Evolutionary conservation across 2,888 invertebrate species (phyloP).

Genomic region (Limenitis camilla): DNA sequence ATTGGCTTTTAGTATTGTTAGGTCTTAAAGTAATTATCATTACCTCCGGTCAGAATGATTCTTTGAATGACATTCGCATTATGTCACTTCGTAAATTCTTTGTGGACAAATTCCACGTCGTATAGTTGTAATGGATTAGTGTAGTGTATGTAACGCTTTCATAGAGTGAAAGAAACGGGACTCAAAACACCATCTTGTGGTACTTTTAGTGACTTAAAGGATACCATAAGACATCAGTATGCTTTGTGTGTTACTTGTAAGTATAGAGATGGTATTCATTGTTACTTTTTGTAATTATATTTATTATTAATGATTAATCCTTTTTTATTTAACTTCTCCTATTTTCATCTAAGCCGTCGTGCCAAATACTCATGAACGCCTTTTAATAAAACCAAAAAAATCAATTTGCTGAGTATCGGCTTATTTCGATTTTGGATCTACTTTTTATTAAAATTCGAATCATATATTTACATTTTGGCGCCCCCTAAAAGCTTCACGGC

Average conservation of each 20-base stretch:
- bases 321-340: neutral
- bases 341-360: no score
- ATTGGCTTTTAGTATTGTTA: neutral
- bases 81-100: no score
- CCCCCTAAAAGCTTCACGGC: no score
- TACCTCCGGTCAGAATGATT: neutral
- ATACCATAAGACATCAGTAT: neutral
- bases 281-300: slow-evolving; percentile 4
- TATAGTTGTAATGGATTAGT: no score
- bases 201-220: neutral
- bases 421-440: no score
- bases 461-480: no score
- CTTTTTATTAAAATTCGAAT: no score
- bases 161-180: neutral
- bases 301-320: neutral
- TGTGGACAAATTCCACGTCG: no score
- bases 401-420: no score
- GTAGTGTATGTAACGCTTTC: neutral
- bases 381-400: no score
- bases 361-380: no score
- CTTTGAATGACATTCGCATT: neutral
- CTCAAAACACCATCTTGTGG: slow-evolving; percentile 3
- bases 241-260: neutral
- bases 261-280: neutral
- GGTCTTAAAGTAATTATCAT: neutral